A percentile compares a stretch with the other conserved stretches of the same genome.
Conservation (phyloP, 2,797 vertebrate species). For the Manis javanica region DNA sequence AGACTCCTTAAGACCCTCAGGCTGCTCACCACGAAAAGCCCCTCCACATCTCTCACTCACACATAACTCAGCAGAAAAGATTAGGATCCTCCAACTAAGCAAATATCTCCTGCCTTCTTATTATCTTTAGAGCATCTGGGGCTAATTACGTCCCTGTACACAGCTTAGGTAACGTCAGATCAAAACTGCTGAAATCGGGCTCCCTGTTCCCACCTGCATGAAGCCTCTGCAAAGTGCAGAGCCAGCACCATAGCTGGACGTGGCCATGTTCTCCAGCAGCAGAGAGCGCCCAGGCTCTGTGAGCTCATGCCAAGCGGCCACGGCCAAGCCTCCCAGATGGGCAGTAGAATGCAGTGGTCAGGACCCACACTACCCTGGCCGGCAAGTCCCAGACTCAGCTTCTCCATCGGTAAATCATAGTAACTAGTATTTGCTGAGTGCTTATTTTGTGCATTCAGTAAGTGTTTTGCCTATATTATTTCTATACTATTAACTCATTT, state of each 20-base stretch:
- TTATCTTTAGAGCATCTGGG: constrained; percentile 57
- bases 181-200: constrained; percentile 55
- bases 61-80: neutral
- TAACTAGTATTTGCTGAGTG: neutral
- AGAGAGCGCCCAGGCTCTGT: neutral
- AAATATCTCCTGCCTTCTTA: constrained; percentile 55
- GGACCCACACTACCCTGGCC: neutral
- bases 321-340: neutral
- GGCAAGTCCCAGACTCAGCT: neutral
- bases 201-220: neutral
- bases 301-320: neutral
- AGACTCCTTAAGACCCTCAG: neutral
- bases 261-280: neutral
- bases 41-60: neutral
- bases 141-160: constrained; percentile 46
- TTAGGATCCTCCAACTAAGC: neutral
- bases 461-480: neutral
- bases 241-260: neutral
- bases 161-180: constrained; percentile 52
- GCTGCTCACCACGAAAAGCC: neutral
- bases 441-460: neutral
- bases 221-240: neutral
- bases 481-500: neutral
- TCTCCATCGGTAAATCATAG: neutral
- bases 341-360: neutral